Evolutionary conservation across 2,113 vertebrate species (phyloP).

Genomic region (Pelecanoides urinatrix): DNA sequence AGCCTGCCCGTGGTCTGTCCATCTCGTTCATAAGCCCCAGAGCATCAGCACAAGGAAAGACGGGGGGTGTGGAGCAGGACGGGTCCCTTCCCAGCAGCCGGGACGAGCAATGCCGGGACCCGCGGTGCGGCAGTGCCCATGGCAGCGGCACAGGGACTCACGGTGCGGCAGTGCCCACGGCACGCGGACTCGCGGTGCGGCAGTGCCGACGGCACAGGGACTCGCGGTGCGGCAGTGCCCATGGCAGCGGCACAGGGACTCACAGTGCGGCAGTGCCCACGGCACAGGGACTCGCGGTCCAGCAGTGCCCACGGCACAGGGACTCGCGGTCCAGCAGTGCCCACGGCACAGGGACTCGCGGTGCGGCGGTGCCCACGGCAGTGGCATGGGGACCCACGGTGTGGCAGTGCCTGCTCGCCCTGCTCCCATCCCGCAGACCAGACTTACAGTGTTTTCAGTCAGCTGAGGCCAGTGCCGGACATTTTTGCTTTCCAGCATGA

Average conservation of each 20-base stretch:
- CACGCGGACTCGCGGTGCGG: too few species aligned
- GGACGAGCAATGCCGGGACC: rapidly evolving
- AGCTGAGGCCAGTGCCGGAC: background rate
- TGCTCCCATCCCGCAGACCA: background rate
- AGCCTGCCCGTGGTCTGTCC: background rate
- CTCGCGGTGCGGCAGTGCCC: background rate
- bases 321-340: background rate
- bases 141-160: background rate
- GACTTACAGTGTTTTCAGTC: background rate
- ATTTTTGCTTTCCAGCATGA: background rate
- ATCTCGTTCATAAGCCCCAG: rapidly evolving
- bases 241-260: background rate
- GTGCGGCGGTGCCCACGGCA: background rate
- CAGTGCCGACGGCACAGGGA: background rate
- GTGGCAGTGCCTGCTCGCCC: background rate
- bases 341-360: background rate
- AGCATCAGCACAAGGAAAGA: background rate
- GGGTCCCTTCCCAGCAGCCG: background rate
- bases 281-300: background rate
- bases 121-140: background rate
- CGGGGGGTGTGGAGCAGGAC: background rate
- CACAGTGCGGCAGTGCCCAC: background rate
- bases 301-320: background rate
- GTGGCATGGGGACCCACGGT: too few species aligned
- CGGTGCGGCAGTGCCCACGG: background rate